Conservation (phyloP, 2,797 vertebrate genomes). For the Scomberomorus guttatus region DNA sequence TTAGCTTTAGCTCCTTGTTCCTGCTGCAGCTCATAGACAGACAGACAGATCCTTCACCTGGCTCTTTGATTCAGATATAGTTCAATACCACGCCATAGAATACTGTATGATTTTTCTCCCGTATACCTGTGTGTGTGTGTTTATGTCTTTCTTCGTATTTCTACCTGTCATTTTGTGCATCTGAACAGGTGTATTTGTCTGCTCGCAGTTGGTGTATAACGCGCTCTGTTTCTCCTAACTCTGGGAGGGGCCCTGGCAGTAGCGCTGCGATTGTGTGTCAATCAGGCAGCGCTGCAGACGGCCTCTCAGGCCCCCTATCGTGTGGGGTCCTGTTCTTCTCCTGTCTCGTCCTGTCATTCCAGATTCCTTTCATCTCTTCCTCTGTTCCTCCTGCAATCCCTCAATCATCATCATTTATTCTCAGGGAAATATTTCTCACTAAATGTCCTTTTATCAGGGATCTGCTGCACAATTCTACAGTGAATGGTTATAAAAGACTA, state of each 20-base stretch:
- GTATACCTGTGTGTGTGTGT: conserved; percentile 28
- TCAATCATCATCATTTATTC: conserved; percentile 66
- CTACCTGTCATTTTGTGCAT: conserved; percentile 57
- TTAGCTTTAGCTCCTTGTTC: conserved; percentile 51
- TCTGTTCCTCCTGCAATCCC: conserved; percentile 55
- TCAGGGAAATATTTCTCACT: conserved; percentile 40
- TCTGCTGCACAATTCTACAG: background rate
- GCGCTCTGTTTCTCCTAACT: conserved; percentile 54
- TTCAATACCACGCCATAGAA: conserved; percentile 2
- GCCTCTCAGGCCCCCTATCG: conserved; percentile 69
- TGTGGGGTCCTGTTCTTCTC: conserved; percentile 77
- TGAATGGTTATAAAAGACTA: background rate
- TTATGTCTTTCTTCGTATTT: conserved; percentile 40
- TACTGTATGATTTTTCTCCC: background rate
- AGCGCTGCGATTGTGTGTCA: conserved; percentile 68
- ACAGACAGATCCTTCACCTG: conserved; percentile 24
- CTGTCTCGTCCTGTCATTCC: conserved; percentile 73
- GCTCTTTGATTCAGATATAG: conserved; percentile 51
- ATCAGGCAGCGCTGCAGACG: conserved; percentile 72
- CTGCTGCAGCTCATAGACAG: conserved; percentile 1
- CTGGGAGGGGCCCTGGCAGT: conserved; percentile 68
- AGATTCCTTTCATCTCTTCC: conserved; percentile 73
- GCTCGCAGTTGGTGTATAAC: conserved; percentile 39
- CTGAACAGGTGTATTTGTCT: conserved; percentile 71
- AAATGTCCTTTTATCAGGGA: conserved; percentile 18